Percentiles rank a stretch among this genome's conserved stretches.
These are phyloP conservation scores for Linnaemya vulpina DNA, from an alignment of 2,888 invertebrate genomes.

Conservation along the genomic window DNA sequence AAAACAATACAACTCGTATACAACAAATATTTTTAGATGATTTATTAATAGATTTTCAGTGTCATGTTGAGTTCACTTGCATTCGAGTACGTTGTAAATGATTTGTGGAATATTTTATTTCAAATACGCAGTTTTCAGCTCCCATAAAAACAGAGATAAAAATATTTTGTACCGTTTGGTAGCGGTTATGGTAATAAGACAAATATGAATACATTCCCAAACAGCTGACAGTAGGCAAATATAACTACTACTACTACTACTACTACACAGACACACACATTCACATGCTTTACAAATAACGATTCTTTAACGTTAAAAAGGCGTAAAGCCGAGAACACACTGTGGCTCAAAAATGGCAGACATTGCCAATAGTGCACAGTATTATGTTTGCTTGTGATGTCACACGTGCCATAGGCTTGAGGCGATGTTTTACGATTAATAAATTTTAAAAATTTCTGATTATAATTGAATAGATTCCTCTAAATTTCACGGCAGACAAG, in stretches of 20 bases:
- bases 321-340: background rate
- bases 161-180: background rate
- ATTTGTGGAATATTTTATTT: background rate
- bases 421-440: no score
- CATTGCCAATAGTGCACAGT: no score
- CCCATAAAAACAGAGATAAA: background rate
- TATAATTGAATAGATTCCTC: no score
- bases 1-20: background rate
- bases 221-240: background rate
- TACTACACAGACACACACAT: background rate
- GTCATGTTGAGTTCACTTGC: constrained; percentile 9
- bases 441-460: no score
- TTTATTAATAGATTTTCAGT: constrained; percentile 20
- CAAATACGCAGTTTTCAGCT: background rate
- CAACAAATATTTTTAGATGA: background rate
- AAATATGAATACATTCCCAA: background rate
- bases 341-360: no score
- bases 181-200: background rate
- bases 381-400: no score
- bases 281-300: background rate
- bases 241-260: background rate
- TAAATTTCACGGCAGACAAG: no score
- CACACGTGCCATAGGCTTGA: no score
- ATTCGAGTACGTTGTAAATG: background rate
- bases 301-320: background rate